Percentiles rank a stretch among this genome's conserved stretches.
phyloP scores from a whole-genome alignment of 2,113 vertebrate species.

The Origma solitaria region DNA sequence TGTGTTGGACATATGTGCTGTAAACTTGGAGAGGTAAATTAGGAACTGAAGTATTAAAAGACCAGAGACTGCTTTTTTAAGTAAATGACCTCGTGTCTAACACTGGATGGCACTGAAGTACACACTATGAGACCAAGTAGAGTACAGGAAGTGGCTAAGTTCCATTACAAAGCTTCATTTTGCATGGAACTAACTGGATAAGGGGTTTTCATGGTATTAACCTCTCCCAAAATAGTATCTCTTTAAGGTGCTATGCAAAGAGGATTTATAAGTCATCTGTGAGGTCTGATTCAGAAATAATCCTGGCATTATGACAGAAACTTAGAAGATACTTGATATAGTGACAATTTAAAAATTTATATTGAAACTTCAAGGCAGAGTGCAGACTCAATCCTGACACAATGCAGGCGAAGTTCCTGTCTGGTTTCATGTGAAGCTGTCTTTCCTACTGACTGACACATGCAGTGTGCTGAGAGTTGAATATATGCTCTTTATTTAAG shows the following conservation, averaged over 20 bases:
- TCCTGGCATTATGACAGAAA: neutral
- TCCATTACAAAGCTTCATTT: neutral
- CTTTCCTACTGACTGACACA: neutral
- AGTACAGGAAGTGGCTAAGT: neutral
- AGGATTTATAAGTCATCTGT: neutral
- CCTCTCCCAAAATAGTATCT: neutral
- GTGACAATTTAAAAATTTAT: neutral
- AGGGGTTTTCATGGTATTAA: constrained; percentile 18
- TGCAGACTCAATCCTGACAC: neutral
- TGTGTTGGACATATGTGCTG: neutral
- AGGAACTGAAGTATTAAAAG: neutral
- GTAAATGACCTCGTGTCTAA: neutral
- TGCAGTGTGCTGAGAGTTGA: neutral
- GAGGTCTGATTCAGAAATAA: constrained; percentile 6
- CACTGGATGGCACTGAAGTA: constrained; percentile 58
- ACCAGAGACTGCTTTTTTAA: neutral
- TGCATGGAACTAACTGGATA: neutral
- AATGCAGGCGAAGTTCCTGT: neutral
- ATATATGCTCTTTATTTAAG: neutral
- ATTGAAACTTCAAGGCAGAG: neutral
- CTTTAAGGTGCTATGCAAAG: neutral
- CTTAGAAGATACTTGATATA: neutral
- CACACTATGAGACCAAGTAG: neutral
- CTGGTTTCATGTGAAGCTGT: neutral
- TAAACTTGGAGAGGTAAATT: neutral